Evolutionary conservation across 2,113 vertebrate species (phyloP), one percentile per base, ranked within the genome.

Genomic region (Tragelaphus imberbis): DNA sequence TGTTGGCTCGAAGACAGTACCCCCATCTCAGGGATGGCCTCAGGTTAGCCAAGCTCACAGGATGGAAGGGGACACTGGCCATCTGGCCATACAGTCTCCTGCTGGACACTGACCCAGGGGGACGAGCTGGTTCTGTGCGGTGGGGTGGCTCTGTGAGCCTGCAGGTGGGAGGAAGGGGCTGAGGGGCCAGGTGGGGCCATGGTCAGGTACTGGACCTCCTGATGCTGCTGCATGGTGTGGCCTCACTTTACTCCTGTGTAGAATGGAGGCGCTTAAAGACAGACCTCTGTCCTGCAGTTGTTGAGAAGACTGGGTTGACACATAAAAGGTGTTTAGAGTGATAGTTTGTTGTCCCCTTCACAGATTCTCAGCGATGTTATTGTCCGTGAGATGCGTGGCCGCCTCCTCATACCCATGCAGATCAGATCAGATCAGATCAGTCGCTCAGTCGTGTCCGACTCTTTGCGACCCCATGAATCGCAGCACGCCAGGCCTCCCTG

Each of bases 51-150:
- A 40, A 7, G 25, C 33, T 0, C 19, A 14, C 27, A 56, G 84
- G 63, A 61, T n/a, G 2, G 33, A 59, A 55, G 68, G 30, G 27
- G 53, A 75, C 11, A 49, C 28, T 30, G 6, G 30, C 30, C 49
- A 1, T 51, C 8, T 33, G 47, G 49, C 6, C 28, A n/a, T 19
- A 33, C 79, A 81, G 16, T 51, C 36, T 65, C 30, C 56, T 53
- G 15, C 56, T 1, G 4, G 56, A 40, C 2, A 13, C 25, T 17
- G 17, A 40, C 44, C 1, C 3, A 51, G 23, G 33, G 21, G 14
- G 47, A 11, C 0, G 14, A 77, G 55, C 4, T 4, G 14, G 27
- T 47, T 79, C 55, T 7, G 1, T 7, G 6, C 1, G 4, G 44
- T 47, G 53, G 13, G 27, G 6, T 12, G 1, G 9, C 79, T 61